Evolutionary conservation across 2,797 vertebrate species (phyloP).

Genomic region (Coilia nasus): DNA sequence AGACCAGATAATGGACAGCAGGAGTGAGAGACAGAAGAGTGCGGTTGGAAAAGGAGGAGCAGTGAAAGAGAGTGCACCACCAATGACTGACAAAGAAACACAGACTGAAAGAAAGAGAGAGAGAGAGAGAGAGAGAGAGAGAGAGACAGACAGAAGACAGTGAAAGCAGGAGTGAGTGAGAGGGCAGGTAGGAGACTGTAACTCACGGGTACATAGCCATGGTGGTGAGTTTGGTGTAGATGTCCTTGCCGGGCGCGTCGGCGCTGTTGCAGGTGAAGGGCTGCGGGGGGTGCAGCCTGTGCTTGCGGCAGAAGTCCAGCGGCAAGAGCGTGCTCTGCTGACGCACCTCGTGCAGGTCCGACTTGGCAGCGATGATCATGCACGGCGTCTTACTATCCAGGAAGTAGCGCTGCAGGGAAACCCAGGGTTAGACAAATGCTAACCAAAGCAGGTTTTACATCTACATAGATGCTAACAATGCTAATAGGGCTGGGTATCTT

Average conservation of each 20-base stretch:
- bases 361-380: slow-evolving; percentile 90
- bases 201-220: slow-evolving; percentile 99
- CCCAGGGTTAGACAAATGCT: not conserved
- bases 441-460: not conserved
- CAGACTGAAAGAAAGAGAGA: not conserved
- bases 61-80: no score
- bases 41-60: no score
- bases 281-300: slow-evolving; percentile 98
- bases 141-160: not conserved
- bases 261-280: slow-evolving; percentile 89
- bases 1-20: no score
- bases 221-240: slow-evolving; percentile 95
- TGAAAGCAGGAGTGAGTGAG: not conserved
- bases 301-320: slow-evolving; percentile 93
- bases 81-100: not conserved
- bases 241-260: slow-evolving; percentile 87
- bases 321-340: slow-evolving; percentile 89
- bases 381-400: slow-evolving; percentile 96
- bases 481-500: no score
- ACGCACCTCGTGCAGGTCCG: slow-evolving; percentile 92
- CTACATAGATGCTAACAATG: not conserved
- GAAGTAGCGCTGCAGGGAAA: slow-evolving; percentile 86
- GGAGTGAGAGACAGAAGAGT: no score
- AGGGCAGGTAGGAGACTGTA: slow-evolving; percentile 55
- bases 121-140: slow-evolving; percentile 19